These are phyloP conservation scores for Atherinosoma microstoma DNA, from an alignment of 2,797 vertebrate genomes.

Conservation along the genomic window DNA sequence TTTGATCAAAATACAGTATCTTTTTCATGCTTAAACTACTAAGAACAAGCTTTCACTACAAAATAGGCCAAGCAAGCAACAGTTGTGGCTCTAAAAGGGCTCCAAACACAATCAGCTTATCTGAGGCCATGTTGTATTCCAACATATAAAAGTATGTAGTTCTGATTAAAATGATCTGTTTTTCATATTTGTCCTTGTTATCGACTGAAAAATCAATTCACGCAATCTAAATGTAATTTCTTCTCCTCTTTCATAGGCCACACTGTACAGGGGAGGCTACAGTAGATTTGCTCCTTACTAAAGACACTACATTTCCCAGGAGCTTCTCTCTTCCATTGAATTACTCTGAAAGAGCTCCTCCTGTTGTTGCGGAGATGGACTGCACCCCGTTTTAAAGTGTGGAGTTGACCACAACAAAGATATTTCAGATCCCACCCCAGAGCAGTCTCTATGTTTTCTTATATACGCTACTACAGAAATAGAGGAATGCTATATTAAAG, in stretches of 20 bases:
- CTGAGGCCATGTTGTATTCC: too few relatives aligned
- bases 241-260: constrained; percentile 86
- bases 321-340: constrained; percentile 73
- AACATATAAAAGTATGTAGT: too few relatives aligned
- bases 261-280: constrained; percentile 99
- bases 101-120: too few relatives aligned
- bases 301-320: constrained; percentile 78
- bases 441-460: constrained; percentile 74
- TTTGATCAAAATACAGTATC: too few relatives aligned
- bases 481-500: constrained; percentile 82
- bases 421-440: constrained; percentile 75
- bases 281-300: constrained; percentile 99
- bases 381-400: constrained; percentile 74
- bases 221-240: background rate
- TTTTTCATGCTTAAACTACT: too few relatives aligned
- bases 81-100: too few relatives aligned
- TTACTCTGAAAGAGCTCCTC: constrained; percentile 79
- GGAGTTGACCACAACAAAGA: constrained; percentile 66
- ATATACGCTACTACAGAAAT: constrained; percentile 80
- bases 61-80: too few relatives aligned
- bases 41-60: too few relatives aligned
- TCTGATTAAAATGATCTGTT: too few relatives aligned
- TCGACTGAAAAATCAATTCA: background rate
- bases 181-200: too few relatives aligned
- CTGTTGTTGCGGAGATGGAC: constrained; percentile 75